These are phyloP conservation scores for Gerris buenoi DNA, from an alignment of 1,140 invertebrate species.

Conservation along the genomic window DNA sequence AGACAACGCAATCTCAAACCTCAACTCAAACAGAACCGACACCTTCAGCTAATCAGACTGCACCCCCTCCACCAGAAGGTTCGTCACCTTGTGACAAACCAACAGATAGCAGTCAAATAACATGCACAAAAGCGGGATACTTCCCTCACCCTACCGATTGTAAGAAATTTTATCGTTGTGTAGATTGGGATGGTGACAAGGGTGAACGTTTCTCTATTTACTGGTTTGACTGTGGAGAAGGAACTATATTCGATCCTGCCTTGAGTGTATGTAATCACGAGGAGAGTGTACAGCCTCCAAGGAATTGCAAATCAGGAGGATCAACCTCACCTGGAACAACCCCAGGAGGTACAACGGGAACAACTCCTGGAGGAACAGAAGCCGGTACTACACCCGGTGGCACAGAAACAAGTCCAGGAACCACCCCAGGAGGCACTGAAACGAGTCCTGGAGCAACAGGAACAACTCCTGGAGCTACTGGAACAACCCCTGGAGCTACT, in stretches of 20 bases:
- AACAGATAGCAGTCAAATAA: slow-evolving; percentile 17
- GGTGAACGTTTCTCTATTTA: slow-evolving; percentile 42
- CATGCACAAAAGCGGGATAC: slow-evolving; percentile 36
- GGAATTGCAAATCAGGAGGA: slow-evolving; percentile 28
- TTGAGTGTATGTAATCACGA: slow-evolving; percentile 37
- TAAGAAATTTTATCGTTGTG: slow-evolving; percentile 54
- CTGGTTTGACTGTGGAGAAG: slow-evolving; percentile 35
- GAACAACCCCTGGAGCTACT: slow-evolving; percentile 22
- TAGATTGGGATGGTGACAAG: slow-evolving; percentile 38
- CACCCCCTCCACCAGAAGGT: background rate
- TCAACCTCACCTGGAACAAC: slow-evolving; percentile 9
- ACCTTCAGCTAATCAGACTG: background rate
- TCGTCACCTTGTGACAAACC: slow-evolving; percentile 12
- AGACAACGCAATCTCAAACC: slow-evolving; percentile 6
- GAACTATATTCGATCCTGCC: slow-evolving; percentile 39
- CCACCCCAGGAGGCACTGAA: slow-evolving; percentile 12
- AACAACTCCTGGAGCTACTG: slow-evolving; percentile 17
- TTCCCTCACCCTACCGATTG: slow-evolving; percentile 47
- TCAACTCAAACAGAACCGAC: slow-evolving; percentile 4
- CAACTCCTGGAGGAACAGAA: slow-evolving; percentile 2
- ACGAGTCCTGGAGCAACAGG: slow-evolving; percentile 16
- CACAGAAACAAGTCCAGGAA: slow-evolving; percentile 2
- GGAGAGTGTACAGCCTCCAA: slow-evolving; percentile 35
- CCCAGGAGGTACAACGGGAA: slow-evolving; percentile 6
- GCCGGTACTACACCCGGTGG: background rate